phyloP scores from a whole-genome alignment of 2,113 vertebrate species.

The Bos javanicus region DNA sequence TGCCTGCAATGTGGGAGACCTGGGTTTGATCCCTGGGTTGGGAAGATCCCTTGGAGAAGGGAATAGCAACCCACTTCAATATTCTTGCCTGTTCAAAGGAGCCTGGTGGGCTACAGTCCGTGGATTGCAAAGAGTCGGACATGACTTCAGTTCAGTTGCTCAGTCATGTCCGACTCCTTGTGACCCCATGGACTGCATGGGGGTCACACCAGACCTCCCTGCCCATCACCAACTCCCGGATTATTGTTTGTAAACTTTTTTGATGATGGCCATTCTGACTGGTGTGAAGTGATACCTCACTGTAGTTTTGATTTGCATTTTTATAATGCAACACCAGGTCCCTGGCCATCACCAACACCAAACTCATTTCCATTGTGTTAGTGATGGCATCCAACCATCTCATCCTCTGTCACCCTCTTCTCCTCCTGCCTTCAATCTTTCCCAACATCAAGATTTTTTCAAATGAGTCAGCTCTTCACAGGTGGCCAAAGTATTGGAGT shows the following conservation, averaged over 20 bases:
- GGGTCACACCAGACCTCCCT: not conserved
- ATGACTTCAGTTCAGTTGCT: not conserved
- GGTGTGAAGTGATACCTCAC: not conserved
- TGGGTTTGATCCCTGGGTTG: not conserved
- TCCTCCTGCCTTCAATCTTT: not conserved
- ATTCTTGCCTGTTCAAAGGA: not conserved
- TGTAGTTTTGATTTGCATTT: not conserved
- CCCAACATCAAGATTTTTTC: not conserved
- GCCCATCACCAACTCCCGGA: not conserved
- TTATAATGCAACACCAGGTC: not conserved
- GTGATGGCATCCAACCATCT: not conserved
- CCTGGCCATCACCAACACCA: not conserved
- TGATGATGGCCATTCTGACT: not conserved
- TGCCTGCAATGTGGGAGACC: not conserved
- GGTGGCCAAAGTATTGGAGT: not conserved
- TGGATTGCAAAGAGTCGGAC: not conserved
- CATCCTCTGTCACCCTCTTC: not conserved
- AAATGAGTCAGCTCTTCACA: not conserved
- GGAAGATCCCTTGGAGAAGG: not conserved
- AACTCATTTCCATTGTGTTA: not conserved
- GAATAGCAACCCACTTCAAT: not conserved
- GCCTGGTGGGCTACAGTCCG: not conserved
- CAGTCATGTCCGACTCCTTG: accelerated
- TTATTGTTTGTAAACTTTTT: not conserved
- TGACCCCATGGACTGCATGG: not conserved